These are phyloP conservation scores for Muschampia plurimacula DNA, from an alignment of 2,888 invertebrate genomes.

Conservation along the genomic window DNA sequence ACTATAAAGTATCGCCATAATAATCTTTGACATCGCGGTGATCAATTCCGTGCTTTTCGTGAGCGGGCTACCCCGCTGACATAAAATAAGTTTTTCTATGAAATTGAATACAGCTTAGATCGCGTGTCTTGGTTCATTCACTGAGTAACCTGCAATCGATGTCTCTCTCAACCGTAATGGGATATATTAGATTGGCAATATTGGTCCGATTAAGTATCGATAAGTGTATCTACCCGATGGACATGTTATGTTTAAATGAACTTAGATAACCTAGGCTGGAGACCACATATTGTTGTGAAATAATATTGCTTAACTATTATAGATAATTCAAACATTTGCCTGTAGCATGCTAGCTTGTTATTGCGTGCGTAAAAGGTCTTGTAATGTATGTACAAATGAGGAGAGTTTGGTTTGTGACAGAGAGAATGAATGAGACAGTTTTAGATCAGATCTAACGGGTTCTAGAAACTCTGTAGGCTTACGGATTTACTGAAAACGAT, in stretches of 20 bases:
- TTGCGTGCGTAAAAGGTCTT: constrained; percentile 24
- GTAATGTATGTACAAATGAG: constrained; percentile 20
- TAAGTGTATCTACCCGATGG: constrained; percentile 55
- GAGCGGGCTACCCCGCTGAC: constrained; percentile 63
- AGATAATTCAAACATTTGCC: constrained; percentile 55
- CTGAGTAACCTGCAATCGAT: constrained; percentile 64
- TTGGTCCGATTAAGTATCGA: constrained; percentile 62
- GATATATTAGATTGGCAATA: constrained; percentile 73
- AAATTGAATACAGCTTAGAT: constrained; percentile 75
- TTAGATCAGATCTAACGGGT: constrained; percentile 1
- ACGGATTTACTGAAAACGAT: not conserved
- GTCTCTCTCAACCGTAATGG: constrained; percentile 73
- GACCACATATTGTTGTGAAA: constrained; percentile 62
- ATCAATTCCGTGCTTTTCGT: constrained; percentile 69
- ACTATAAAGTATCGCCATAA: not conserved
- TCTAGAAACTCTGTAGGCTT: not conserved
- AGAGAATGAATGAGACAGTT: constrained; percentile 10
- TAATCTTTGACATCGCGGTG: constrained; percentile 45
- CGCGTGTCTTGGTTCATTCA: constrained; percentile 72
- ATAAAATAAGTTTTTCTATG: constrained; percentile 78
- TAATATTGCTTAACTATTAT: constrained; percentile 33
- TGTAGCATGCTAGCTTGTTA: constrained; percentile 48
- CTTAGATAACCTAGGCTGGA: constrained; percentile 66
- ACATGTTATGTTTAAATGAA: constrained; percentile 55
- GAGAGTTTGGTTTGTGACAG: constrained; percentile 16